phyloP scores from a whole-genome alignment of 2,888 invertebrate genomes.

The Hirudinaria manillensis region DNA sequence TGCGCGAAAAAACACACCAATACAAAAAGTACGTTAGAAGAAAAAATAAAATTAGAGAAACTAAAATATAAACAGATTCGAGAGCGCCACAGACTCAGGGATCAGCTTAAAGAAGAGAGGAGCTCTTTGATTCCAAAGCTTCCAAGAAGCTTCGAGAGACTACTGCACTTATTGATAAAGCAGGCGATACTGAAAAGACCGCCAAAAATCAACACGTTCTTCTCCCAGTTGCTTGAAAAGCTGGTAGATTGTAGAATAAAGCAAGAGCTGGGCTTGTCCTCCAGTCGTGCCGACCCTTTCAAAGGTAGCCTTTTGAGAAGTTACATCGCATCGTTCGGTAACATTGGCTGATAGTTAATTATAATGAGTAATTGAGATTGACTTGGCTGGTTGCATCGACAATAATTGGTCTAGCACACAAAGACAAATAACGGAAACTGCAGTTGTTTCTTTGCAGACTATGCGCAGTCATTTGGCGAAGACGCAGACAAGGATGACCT shows the following conservation, averaged over 20 bases:
- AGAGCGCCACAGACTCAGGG: constrained; percentile 16
- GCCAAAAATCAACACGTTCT: constrained; percentile 1
- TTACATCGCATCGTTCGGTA: no score
- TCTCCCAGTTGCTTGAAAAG: constrained; percentile 7
- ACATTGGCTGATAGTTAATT: no score
- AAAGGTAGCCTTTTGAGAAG: no score
- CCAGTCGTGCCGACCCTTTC: no score
- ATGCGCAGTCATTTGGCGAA: no score
- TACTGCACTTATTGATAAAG: constrained; percentile 14
- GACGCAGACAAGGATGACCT: no score
- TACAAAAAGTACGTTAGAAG: constrained; percentile 4
- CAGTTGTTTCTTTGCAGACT: no score
- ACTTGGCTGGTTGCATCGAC: no score
- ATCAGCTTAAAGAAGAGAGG: not conserved
- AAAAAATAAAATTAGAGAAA: constrained; percentile 20
- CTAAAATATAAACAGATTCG: constrained; percentile 5
- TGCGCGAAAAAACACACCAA: no score
- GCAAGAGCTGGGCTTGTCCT: constrained; percentile 2
- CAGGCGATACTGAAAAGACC: constrained; percentile 17
- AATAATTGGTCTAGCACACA: no score
- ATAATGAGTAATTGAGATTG: no score
- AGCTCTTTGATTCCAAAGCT: not conserved
- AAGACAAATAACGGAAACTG: no score
- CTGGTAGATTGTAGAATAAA: constrained; percentile 7
- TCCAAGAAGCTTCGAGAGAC: constrained; percentile 5